phyloP scores from a whole-genome alignment of 2,888 invertebrate species.

The Pristionchus fissidentatus region DNA sequence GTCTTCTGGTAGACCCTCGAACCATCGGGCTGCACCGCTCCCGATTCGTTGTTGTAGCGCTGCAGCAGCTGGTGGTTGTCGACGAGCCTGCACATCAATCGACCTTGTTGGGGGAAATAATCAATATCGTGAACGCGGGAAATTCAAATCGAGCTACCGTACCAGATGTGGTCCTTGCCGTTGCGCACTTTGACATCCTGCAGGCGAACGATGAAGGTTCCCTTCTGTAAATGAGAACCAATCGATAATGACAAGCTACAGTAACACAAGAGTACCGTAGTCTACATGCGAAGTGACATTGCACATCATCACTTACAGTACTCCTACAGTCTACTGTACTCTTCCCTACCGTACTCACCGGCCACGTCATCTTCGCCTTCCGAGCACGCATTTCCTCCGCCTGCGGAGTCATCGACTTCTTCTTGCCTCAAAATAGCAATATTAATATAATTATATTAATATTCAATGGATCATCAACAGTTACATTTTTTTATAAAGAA shows the following conservation, averaged over 20 bases:
- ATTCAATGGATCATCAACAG: too few relatives aligned
- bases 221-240: conserved; percentile 39
- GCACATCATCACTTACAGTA: not conserved
- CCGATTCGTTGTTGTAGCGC: conserved; percentile 41
- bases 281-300: not conserved
- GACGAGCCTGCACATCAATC: conserved; percentile 30
- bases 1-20: conserved; percentile 45
- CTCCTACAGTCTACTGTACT: not conserved
- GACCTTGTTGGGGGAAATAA: too few relatives aligned
- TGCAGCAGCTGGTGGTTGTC: conserved; percentile 50
- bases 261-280: not conserved
- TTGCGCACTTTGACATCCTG: conserved; percentile 21
- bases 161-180: conserved; percentile 47
- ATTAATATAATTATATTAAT: not conserved
- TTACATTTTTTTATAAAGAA: too few relatives aligned
- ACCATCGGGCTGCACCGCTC: not conserved
- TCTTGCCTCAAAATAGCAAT: conserved; percentile 7
- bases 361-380: conserved; percentile 45
- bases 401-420: conserved; percentile 32
- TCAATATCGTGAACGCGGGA: too few relatives aligned
- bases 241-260: not conserved
- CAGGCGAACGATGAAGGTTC: conserved; percentile 44
- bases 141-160: not conserved
- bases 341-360: conserved; percentile 35
- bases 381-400: conserved; percentile 43